Percentiles rank a stretch among this genome's conserved stretches.
Conservation (phyloP, 2,888 invertebrate species). For the Leptogaster cylindrica region DNA sequence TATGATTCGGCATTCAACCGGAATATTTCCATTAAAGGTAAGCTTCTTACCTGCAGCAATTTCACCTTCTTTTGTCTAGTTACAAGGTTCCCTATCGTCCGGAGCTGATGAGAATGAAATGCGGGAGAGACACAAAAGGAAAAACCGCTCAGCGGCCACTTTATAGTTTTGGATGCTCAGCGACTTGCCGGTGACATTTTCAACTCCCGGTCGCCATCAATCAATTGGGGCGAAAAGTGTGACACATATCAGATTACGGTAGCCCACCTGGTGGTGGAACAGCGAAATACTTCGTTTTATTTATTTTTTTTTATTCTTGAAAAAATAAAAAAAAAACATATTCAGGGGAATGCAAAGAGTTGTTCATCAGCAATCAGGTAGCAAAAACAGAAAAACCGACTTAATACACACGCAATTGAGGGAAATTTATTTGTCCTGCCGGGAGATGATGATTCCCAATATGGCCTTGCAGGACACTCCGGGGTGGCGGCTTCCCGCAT, state of each 20-base stretch:
- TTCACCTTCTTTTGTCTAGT: slow-evolving; percentile 20
- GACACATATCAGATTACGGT: neutral
- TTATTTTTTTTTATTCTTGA: no score
- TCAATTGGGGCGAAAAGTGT: slow-evolving; percentile 12
- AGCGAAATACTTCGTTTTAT: no score
- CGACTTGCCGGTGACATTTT: neutral
- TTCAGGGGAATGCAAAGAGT: no score
- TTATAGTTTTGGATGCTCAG: neutral
- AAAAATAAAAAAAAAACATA: no score
- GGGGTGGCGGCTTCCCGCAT: neutral
- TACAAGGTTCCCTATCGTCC: slow-evolving; percentile 11
- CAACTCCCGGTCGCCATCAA: neutral
- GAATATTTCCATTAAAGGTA: slow-evolving; percentile 41
- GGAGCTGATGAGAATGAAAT: slow-evolving; percentile 2
- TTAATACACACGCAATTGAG: slow-evolving; percentile 27
- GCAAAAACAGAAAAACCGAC: neutral
- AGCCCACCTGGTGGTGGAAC: no score
- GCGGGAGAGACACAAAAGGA: neutral
- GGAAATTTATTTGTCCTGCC: slow-evolving; percentile 13
- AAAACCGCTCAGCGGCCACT: neutral
- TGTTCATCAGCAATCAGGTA: slow-evolving; percentile 25
- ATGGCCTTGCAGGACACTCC: neutral
- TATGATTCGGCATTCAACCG: slow-evolving; percentile 34
- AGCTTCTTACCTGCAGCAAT: slow-evolving; percentile 40
- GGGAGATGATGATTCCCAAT: neutral